A percentile compares a stretch with the other conserved stretches of the same genome.
phyloP scores from a whole-genome alignment of 2,113 vertebrate genomes.

The Festucalex cinctus region DNA sequence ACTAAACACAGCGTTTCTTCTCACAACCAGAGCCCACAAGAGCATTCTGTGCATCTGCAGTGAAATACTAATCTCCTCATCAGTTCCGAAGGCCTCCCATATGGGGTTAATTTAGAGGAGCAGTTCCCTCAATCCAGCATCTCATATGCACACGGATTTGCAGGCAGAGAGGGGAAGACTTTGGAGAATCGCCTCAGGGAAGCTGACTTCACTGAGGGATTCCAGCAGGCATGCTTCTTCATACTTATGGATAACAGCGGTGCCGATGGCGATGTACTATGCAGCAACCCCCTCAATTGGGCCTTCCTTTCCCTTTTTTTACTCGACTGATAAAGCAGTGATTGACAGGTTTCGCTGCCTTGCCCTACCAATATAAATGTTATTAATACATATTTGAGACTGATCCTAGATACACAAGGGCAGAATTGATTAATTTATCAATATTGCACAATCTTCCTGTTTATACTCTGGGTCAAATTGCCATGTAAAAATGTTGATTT shows the following conservation, averaged over 20 bases:
- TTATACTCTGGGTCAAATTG: too few species aligned
- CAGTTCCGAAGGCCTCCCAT: slow-evolving; percentile 54
- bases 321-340: slow-evolving; percentile 37
- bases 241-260: slow-evolving; percentile 61
- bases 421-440: slow-evolving; percentile 55
- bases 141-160: slow-evolving; percentile 44
- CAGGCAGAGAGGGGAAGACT: slow-evolving; percentile 30
- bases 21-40: slow-evolving; percentile 7
- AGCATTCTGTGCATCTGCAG: slow-evolving; percentile 28
- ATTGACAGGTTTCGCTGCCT: slow-evolving; percentile 44
- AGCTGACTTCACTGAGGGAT: slow-evolving; percentile 53
- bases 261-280: slow-evolving; percentile 40
- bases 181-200: slow-evolving; percentile 54
- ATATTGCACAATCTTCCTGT: slow-evolving; percentile 17
- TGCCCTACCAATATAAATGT: slow-evolving; percentile 23
- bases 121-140: slow-evolving; percentile 40
- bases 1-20: slow-evolving; percentile 33
- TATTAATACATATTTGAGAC: slow-evolving; percentile 54
- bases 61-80: slow-evolving; percentile 65
- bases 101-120: slow-evolving; percentile 63
- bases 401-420: slow-evolving; percentile 30
- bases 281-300: slow-evolving; percentile 40
- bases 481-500: background rate
- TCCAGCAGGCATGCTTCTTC: slow-evolving; percentile 51
- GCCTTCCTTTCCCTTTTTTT: slow-evolving; percentile 25